Base-by-base conservation (phyloP, 1,140 invertebrate species). In the Phocides pigmalion region DNA sequence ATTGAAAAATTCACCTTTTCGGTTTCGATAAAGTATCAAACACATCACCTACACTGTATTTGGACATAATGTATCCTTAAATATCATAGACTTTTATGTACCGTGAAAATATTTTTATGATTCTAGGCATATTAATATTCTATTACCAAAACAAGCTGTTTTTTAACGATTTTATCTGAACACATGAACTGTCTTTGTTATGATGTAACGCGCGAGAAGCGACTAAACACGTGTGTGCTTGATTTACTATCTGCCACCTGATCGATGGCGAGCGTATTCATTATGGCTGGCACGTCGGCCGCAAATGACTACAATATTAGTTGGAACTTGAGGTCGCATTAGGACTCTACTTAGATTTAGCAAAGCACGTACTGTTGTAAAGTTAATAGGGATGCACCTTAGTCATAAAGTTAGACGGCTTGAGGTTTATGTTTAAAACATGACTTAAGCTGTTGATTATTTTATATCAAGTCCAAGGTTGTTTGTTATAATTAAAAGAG, bases 131-230 rank as follows among this genome's bases (percentile, higher is more conserved):
- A n/a, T n/a, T n/a, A n/a, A 32, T 11, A 32, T 11, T 32, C 28
- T 11, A 32, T 11, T 11, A 32, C n/a, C 28, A 32, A 8, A 28
- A 6, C 9, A 8, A 8, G 25, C 25, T 1, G 9, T 28, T 4
- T 28, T 8, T 28, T 28, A 28, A 8, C 9, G 25, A 28, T 8
- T 28, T 4, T 28, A 6, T 28, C 25, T 4, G 4, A 28, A 28
- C 6, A 28, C n/a, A n/a, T n/a, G n/a, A n/a, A n/a, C 8, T 17
- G 49, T 1, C 49, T 11, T 12, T 15, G 9, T 14, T 17, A 11
- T 37, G 50, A 53, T 53, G 17, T 53, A 37, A 53, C 32, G 17
- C 17, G 32, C 32, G 35, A 53, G 35, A 53, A 50, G 22, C 11
- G 16, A 53, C 16, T 19, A 20, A 19, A 35, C 50, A 53, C 50